Conservation (phyloP, 2,113 vertebrate species). For the Oreochromis niloticus region DNA sequence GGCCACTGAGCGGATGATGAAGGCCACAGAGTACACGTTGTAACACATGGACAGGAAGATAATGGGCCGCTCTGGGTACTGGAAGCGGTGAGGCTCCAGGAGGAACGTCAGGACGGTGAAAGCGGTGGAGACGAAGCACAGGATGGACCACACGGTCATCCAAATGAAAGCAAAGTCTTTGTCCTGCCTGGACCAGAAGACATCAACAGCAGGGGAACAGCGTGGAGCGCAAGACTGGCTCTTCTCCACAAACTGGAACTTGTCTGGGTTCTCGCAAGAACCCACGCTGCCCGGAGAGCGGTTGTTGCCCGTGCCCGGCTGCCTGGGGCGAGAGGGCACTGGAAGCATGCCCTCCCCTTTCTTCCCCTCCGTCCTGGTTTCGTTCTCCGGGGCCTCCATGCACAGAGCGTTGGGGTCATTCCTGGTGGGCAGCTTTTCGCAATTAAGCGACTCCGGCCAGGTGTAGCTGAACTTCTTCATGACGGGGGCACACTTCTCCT, state of each 20-base stretch:
- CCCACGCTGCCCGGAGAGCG: conserved; percentile 57
- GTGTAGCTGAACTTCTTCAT: conserved; percentile 96
- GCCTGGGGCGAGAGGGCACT: conserved; percentile 77
- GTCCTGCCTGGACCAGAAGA: conserved; percentile 92
- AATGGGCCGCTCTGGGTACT: conserved; percentile 96
- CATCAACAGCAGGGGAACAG: conserved; percentile 87
- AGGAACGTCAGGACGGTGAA: conserved; percentile 98
- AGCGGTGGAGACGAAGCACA: conserved; percentile 93
- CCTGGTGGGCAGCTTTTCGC: conserved; percentile 85
- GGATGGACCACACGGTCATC: conserved; percentile 94
- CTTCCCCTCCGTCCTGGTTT: conserved; percentile 76
- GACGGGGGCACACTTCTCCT: conserved; percentile 89
- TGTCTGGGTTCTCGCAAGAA: conserved; percentile 86
- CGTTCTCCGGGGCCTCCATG: conserved; percentile 96
- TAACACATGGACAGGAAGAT: conserved; percentile 99
- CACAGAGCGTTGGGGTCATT: conserved; percentile 95
- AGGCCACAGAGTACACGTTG: conserved; percentile 94
- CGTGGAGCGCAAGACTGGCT: conserved; percentile 87
- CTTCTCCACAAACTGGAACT: conserved; percentile 94
- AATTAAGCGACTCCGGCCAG: conserved; percentile 95
- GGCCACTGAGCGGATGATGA: conserved; percentile 90
- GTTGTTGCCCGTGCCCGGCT: conserved; percentile 53
- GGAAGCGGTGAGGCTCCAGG: conserved; percentile 93
- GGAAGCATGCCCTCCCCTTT: conserved; percentile 87
- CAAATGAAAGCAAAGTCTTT: conserved; percentile 97